Conservation (phyloP, 64 coral and sea anemone species). For the Porites lutea region DNA sequence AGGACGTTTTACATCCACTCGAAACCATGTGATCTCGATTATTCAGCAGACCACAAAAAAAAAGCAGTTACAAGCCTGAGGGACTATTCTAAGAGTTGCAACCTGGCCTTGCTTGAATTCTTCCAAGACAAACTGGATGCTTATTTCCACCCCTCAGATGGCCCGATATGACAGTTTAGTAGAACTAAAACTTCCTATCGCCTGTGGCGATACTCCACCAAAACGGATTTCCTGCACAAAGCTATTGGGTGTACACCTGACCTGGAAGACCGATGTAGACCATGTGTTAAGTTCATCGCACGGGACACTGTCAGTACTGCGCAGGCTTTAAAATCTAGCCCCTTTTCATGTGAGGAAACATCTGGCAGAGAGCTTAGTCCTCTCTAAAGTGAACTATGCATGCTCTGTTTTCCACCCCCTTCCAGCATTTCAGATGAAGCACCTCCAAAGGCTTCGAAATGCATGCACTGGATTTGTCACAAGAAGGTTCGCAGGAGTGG, state of each 20-base stretch:
- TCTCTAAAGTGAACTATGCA: conserved; percentile 53
- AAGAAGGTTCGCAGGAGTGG: conserved; percentile 10
- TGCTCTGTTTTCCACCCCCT: conserved; percentile 21
- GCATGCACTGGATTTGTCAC: conserved; percentile 61
- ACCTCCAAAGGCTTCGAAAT: conserved; percentile 52
- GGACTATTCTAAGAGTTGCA: conserved; percentile 55
- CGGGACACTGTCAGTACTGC: conserved; percentile 52
- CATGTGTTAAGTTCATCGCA: conserved; percentile 31
- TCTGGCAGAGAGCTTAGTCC: conserved; percentile 45
- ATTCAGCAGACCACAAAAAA: not conserved
- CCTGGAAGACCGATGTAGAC: conserved; percentile 60
- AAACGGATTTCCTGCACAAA: conserved; percentile 38
- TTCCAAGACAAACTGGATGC: conserved; percentile 61
- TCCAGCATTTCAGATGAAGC: conserved; percentile 43
- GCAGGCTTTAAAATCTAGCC: conserved; percentile 51
- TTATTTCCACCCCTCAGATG: conserved; percentile 45
- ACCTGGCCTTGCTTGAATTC: conserved; percentile 28
- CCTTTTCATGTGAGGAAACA: conserved; percentile 60
- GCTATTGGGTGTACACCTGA: conserved; percentile 54
- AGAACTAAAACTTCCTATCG: conserved; percentile 1
- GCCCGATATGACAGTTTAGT: not conserved
- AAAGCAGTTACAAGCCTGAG: conserved; percentile 8
- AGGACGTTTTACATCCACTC: conserved; percentile 15
- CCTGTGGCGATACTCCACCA: conserved; percentile 38
- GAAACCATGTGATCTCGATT: not conserved